Evolutionary conservation across 1,140 invertebrate species (phyloP), one percentile per base, ranked within the genome.

Genomic region (Tenebrio molitor): DNA sequence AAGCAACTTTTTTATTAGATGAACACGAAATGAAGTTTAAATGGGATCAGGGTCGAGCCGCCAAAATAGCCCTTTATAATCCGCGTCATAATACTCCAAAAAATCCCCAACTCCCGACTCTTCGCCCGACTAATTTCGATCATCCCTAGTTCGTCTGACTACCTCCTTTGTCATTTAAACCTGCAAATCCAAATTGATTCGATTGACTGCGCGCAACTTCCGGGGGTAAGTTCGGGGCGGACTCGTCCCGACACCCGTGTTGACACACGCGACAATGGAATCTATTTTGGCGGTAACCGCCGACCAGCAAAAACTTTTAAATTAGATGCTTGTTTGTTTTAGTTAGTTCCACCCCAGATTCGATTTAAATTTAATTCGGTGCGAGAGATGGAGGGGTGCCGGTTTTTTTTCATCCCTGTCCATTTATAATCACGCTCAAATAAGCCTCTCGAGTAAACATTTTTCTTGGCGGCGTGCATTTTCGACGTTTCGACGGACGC

Each of bases 61-160:
- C 44, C 44, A 50, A 50, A 50, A 50, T 17, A 50, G 44, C 21
- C 44, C 44, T 50, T 50, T 50, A 50, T 50, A 50, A 50, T 50
- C 44, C 19, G 10, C 44, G 44, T 58, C 23, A 58, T 58, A 58
- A 58, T 58, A 58, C 44, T 46, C 44, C 44, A 46, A 23, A 21
- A 5, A 19, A 4, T 42, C 17, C 7, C 4, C 39, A 42, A 14
- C 39, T n/a, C n/a, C n/a, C n/a, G n/a, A n/a, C n/a, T n/a, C n/a
- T n/a, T n/a, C n/a, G n/a, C n/a, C n/a, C n/a, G n/a, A 50, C 44
- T 50, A 50, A 50, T 50, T 50, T 50, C 44, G 44, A 50, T 50
- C 44, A 50, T 19, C 4, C 16, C 44, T 19, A n/a, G n/a, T n/a
- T n/a, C 21, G 21, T 14, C 50, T 29, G 7, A 58, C 50, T 29